Evolutionary conservation across 2,888 invertebrate genomes (phyloP), one percentile per base, ranked within the genome.

Genomic region (Iphiclides podalirius): DNA sequence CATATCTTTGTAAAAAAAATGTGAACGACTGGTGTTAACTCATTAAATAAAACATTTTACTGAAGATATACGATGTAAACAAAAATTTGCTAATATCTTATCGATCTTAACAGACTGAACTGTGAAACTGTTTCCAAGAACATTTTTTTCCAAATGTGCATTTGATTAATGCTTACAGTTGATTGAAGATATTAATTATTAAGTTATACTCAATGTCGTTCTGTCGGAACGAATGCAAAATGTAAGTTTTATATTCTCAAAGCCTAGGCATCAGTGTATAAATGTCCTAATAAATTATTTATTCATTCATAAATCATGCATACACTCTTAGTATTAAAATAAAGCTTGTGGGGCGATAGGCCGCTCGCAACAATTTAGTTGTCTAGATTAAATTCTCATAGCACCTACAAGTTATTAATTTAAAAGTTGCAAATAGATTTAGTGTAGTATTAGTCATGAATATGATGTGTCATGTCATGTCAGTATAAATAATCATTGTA

Each of bases 401-500:
- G 87, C 86, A 86, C 85, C 72, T 85, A 85, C 75, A 69, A 76
- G 66, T 77, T 77, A 79, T 74, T 79, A 77, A 70, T 73, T 75
- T 77, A 80, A 81, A 82, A 82, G 75, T 85, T 85, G 80, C 80
- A 82, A 80, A 84, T 87, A 87, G 85, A 72, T 73, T 72, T 86
- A 86, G 86, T 61, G 83, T 87, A 87, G 86, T 61, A 63, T 80
- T 86, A 87, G 85, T 78, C 82, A 83, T 77, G 75, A 79, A 79
- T 81, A 87, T 83, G 84, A 87, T 79, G 79, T 83, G 78, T 84
- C 85, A 82, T 80, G 81, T 87, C 87, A 86, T 86, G 84, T 87
- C 85, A 82, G 74, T 87, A 87, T 87, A 87, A 87, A 86, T 86
- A 85, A 83, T 86, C 88, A 85, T 79, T 88, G 88, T 88, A 88